Evolutionary conservation across 1,140 invertebrate genomes (phyloP).

Genomic region (Battus philenor): DNA sequence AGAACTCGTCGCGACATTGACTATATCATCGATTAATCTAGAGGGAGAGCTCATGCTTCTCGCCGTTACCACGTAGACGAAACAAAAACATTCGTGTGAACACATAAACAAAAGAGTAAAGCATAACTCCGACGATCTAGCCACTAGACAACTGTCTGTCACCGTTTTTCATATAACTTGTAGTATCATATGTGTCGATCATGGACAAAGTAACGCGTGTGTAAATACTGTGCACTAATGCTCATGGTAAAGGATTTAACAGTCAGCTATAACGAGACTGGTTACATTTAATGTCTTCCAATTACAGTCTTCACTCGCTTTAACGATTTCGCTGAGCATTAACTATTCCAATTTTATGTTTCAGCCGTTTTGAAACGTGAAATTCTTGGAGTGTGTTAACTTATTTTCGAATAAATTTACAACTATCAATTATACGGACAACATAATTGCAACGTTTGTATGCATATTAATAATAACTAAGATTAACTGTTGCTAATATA

Average conservation of each 20-base stretch:
- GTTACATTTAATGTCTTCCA: slow-evolving; percentile 69
- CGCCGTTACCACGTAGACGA: too few species aligned
- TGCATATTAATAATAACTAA: too few species aligned
- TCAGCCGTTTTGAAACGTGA: slow-evolving; percentile 43
- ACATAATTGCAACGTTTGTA: slow-evolving; percentile 1
- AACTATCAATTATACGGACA: slow-evolving; percentile 30
- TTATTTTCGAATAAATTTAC: slow-evolving; percentile 42
- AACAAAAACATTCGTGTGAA: too few species aligned
- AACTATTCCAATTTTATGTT: slow-evolving; percentile 73
- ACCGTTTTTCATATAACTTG: too few species aligned
- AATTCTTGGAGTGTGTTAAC: slow-evolving; percentile 44
- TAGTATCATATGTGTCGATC: too few species aligned
- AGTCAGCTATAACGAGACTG: slow-evolving; percentile 63
- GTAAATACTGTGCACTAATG: slow-evolving; percentile 65
- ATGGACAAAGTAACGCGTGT: slow-evolving; percentile 62
- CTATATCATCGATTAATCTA: too few species aligned
- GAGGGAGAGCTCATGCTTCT: too few species aligned
- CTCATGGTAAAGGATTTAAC: slow-evolving; percentile 65
- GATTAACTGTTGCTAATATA: too few species aligned
- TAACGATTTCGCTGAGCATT: slow-evolving; percentile 67
- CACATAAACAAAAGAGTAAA: too few species aligned
- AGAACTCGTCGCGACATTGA: too few species aligned
- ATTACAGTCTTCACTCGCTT: slow-evolving; percentile 66
- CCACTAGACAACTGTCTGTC: too few species aligned
- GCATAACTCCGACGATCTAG: too few species aligned